Base-by-base conservation (phyloP, 2,113 vertebrate genomes). In the Vicugna pacos region DNA sequence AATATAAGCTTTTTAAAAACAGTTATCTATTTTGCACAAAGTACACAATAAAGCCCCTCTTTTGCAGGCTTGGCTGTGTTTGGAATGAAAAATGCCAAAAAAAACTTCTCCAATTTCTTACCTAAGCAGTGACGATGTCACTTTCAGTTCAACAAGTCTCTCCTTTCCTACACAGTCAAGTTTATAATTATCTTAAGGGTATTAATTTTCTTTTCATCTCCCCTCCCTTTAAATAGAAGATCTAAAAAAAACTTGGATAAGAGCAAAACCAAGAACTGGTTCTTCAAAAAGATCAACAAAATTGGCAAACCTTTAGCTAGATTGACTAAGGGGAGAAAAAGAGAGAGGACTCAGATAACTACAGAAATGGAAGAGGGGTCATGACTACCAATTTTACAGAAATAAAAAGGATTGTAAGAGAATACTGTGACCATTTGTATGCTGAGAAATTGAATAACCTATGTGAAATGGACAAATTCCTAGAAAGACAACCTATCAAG, bases 111-210 rank as follows among this genome's bases (percentile, higher is more conserved):
- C 46, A 52, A 9, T 60, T 94, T 95, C 62, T 46, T 54, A 60
- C 20, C 32, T 30, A 30, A 81, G 28, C 13, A 48, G 56, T 38
- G 24, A 54, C 3, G 24, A 46, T 73, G 22, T 72, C 65, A 76
- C 38, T 91, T 91, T 54, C 28, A 28, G 8, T 64, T 79, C 82
- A 83, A 64, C 16, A 77, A 73, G 26, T 30, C 48, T 79, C n/a
- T 60, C 56, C 69, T 96, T 93, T 90, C 50, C 35, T 56, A 48
- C 60, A 91, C 35, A 91, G 70, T 32, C 50, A 91, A 89, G 58
- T 58, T 80, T 76, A 81, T 91, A 56, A 88, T 50, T 75, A 65
- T 86, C 58, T 60, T 56, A n/a, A 88, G 75, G 38, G 32, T 56
- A 22, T 54, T 87, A 82, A 52, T 67, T 90, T 94, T 86, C 38